Evolutionary conservation across 2,888 invertebrate species (phyloP).

Genomic region (Heliconius aoede): DNA sequence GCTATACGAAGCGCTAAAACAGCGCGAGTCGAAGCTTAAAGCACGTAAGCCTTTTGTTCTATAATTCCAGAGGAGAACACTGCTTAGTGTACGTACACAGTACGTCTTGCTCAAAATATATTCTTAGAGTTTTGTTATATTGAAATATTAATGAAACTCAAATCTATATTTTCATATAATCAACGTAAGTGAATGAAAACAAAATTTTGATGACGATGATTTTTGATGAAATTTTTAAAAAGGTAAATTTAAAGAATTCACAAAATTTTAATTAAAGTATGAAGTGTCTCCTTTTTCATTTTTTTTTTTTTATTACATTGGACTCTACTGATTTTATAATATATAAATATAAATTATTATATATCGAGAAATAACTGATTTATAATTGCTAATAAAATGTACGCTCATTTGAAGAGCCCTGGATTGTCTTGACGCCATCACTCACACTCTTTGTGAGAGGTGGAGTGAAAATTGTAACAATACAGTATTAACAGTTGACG

Average conservation of each 20-base stretch:
- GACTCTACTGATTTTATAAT: no score
- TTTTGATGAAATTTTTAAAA: no score
- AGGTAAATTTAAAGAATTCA: no score
- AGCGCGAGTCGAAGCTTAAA: constrained; percentile 63
- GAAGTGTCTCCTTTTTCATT: no score
- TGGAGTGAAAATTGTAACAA: constrained; percentile 77
- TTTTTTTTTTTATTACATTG: no score
- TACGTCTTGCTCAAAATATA: not conserved
- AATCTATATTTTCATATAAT: not conserved
- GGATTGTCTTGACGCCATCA: constrained; percentile 79
- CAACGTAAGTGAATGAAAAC: not conserved
- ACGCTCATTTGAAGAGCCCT: constrained; percentile 63
- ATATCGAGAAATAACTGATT: not conserved
- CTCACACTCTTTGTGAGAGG: constrained; percentile 58
- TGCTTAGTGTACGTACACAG: constrained; percentile 58
- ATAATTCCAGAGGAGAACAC: constrained; percentile 72
- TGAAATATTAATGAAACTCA: not conserved
- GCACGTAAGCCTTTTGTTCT: constrained; percentile 78
- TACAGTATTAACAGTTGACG: constrained; percentile 80
- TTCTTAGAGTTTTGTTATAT: not conserved
- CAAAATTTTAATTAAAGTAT: no score
- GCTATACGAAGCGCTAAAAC: constrained; percentile 66
- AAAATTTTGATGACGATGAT: not conserved
- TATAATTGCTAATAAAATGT: constrained; percentile 53
- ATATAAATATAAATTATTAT: not conserved